Percentiles rank a stretch among this genome's conserved stretches.
Conservation (phyloP, 2,888 invertebrate species). For the Cheilosia variabilis region DNA sequence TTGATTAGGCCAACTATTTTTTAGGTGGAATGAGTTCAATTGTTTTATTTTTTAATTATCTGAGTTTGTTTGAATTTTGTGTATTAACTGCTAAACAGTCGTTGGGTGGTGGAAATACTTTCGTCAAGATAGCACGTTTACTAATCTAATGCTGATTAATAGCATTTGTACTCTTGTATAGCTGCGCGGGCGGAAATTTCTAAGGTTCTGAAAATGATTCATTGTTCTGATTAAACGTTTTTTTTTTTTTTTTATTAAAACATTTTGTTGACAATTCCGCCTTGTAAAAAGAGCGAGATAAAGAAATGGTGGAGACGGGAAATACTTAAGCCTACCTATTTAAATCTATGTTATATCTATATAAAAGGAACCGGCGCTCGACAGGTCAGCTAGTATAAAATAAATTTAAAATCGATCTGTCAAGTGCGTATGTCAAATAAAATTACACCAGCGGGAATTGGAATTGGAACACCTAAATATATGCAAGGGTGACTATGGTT, state of each 20-base stretch:
- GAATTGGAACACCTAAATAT: no score
- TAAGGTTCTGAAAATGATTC: not conserved
- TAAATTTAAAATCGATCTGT: no score
- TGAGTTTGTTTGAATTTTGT: not conserved
- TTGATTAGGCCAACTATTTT: constrained; percentile 29
- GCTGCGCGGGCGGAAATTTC: not conserved
- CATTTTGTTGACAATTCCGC: not conserved
- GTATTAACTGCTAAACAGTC: not conserved
- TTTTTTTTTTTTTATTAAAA: not conserved
- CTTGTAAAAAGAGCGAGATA: no score
- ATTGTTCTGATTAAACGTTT: no score
- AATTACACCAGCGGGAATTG: no score
- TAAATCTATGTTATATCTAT: no score
- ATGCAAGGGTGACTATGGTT: no score
- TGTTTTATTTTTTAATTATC: constrained; percentile 17
- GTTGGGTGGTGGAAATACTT: not conserved
- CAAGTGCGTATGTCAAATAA: no score
- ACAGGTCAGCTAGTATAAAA: no score
- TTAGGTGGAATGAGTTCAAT: constrained; percentile 2
- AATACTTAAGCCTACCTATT: no score
- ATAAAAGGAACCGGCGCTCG: no score
- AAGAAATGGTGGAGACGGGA: no score
- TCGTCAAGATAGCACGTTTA: constrained; percentile 11
- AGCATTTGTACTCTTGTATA: not conserved
- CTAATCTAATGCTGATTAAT: constrained; percentile 23